These are phyloP conservation scores for Phrynosoma blainvillii DNA, from an alignment of 2,113 vertebrate genomes.

Conservation along the genomic window DNA sequence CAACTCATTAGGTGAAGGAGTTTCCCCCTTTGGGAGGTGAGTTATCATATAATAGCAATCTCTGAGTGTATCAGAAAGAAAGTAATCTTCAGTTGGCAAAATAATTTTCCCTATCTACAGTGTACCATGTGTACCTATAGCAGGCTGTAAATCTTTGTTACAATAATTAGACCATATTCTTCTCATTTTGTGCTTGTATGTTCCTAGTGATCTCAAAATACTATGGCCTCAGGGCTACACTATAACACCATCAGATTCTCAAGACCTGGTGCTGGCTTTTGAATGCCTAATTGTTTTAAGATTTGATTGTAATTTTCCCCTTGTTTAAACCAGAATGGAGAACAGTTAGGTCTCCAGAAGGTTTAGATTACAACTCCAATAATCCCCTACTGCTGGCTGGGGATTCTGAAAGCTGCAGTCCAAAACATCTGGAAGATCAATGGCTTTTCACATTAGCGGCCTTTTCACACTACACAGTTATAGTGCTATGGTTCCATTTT, in stretches of 20 bases:
- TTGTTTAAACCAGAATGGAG: too few species aligned
- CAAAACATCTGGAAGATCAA: too few species aligned
- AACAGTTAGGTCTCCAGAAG: too few species aligned
- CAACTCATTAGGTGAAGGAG: not conserved
- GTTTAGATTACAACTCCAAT: too few species aligned
- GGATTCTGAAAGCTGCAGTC: too few species aligned
- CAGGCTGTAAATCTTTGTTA: not conserved
- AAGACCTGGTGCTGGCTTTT: not conserved
- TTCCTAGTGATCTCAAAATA: not conserved
- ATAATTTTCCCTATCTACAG: slow-evolving; percentile 6
- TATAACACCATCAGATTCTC: too few species aligned
- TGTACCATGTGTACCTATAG: rapidly evolving
- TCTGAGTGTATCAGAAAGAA: slow-evolving; percentile 25
- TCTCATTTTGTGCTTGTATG: not conserved
- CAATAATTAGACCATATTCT: not conserved
- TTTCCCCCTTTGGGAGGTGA: slow-evolving; percentile 21
- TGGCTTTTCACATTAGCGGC: too few species aligned
- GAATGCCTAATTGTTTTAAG: too few species aligned
- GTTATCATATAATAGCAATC: not conserved
- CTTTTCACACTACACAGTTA: too few species aligned
- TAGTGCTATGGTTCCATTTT: too few species aligned
- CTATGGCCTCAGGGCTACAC: not conserved
- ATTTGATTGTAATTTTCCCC: too few species aligned
- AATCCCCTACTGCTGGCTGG: too few species aligned
- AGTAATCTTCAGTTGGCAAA: slow-evolving; percentile 14